Conservation (phyloP, 2,888 invertebrate genomes). For the Sepioteuthis lessoniana region DNA sequence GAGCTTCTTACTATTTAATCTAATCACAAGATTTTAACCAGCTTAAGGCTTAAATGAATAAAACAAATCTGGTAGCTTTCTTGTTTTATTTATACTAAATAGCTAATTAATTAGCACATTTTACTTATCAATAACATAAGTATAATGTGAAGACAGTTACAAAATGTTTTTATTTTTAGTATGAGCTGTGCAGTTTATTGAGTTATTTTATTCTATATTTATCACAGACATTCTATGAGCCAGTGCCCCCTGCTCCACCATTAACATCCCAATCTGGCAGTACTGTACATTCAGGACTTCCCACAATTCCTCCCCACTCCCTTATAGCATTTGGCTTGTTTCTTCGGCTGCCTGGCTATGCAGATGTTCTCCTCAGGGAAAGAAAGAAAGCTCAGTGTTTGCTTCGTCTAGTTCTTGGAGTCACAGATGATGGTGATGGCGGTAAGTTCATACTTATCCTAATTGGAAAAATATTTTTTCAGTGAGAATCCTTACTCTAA, state of each 20-base stretch:
- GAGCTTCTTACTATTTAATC: too few relatives aligned
- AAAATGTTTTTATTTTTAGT: too few relatives aligned
- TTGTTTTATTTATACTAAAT: too few relatives aligned
- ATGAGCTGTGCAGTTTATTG: not conserved
- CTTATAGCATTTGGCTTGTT: conserved; percentile 92
- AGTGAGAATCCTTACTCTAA: too few relatives aligned
- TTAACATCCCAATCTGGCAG: conserved; percentile 52
- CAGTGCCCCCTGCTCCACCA: conserved; percentile 64
- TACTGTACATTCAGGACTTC: conserved; percentile 54
- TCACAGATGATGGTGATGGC: conserved; percentile 93
- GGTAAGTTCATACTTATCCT: conserved; percentile 77
- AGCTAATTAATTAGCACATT: too few relatives aligned
- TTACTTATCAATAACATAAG: too few relatives aligned
- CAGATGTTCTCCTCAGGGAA: conserved; percentile 89
- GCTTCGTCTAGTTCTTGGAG: conserved; percentile 89
- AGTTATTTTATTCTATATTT: conserved; percentile 24
- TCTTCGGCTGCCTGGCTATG: conserved; percentile 90
- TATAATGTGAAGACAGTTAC: too few relatives aligned
- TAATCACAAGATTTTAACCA: too few relatives aligned
- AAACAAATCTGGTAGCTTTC: too few relatives aligned
- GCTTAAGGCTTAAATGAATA: too few relatives aligned
- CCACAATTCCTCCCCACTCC: conserved; percentile 85
- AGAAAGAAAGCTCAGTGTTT: conserved; percentile 87
- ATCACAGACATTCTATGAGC: conserved; percentile 62
- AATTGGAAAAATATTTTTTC: not conserved